Evolutionary conservation across 2,888 invertebrate genomes (phyloP), one percentile per base, ranked within the genome.

Genomic region (Apodemia duryi): DNA sequence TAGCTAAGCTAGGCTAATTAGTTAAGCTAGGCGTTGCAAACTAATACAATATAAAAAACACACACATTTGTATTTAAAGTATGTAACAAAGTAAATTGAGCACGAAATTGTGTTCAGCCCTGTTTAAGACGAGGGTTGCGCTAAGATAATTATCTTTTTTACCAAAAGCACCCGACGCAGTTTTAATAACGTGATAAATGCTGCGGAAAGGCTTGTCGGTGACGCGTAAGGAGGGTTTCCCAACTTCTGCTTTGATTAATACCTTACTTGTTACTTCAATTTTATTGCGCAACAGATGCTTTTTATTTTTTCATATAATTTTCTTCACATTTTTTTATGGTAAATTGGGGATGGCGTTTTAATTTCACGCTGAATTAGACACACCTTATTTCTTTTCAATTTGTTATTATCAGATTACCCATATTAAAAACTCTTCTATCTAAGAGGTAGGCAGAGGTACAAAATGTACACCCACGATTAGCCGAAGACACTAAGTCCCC

Each of bases 111-210:
- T 65, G 61, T 71, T 57, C 86, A 87, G 71, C 91, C 90, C 90
- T 86, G 73, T 61, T 71, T 72, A 90, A 91, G 89, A 90, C 82
- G 83, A 86, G 90, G 90, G 91, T 86, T 77, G 78, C 6, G 49
- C 77, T 87, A 91, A 91, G 91, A 91, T 91, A 91, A 91, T 91
- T 91, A 91, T 91, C 91, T 91, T 91, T 91, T 91, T 91, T 91
- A 90, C 86, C 79, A 77, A 78, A 80, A 82, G 82, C 84, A 83
- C 85, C 88, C 87, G 81, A 81, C 79, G 80, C 81, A 84, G 85
- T 87, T 86, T 88, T 91, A 90, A 91, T 91, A 90, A 85, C 86
- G 85, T 83, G 91, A 89, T 89, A 90, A 91, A 91, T 88, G 91
- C 90, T 80, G 88, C 86, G 90, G 83, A 89, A 84, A 90, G 89